These are phyloP conservation scores for Syrphus vitripennis DNA, from an alignment of 2,888 invertebrate species.

Conservation along the genomic window DNA sequence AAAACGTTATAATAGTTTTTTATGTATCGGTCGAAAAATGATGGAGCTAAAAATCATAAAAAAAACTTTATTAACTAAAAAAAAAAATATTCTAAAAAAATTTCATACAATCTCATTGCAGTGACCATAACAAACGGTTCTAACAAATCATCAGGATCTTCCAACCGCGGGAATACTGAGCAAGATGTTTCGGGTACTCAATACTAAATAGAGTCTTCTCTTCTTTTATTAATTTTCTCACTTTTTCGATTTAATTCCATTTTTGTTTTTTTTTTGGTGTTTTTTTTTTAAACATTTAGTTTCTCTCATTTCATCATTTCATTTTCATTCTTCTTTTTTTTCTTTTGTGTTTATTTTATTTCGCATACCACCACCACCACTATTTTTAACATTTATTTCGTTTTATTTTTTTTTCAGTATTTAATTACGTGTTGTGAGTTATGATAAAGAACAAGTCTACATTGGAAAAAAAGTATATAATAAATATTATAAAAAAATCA, in stretches of 20 bases:
- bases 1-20: too few relatives aligned
- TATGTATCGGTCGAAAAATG: too few relatives aligned
- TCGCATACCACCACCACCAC: conserved; percentile 38
- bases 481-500: conserved; percentile 57
- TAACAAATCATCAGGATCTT: conserved; percentile 81
- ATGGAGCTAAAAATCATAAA: too few relatives aligned
- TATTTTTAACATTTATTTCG: conserved; percentile 53
- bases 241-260: conserved; percentile 1
- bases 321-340: not conserved
- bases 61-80: not conserved
- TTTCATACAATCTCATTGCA: conserved; percentile 46
- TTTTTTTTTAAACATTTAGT: not conserved
- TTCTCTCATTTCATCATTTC: not conserved
- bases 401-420: conserved; percentile 75
- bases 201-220: conserved; percentile 69
- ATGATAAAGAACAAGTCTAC: conserved; percentile 66
- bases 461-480: conserved; percentile 61
- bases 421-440: conserved; percentile 80
- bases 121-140: conserved; percentile 81
- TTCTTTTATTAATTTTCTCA: conserved; percentile 16
- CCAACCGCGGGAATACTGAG: conserved; percentile 81
- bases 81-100: not conserved
- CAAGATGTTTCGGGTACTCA: conserved; percentile 79
- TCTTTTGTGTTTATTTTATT: conserved; percentile 25
- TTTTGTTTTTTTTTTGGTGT: not conserved